These are phyloP conservation scores for Falco punctatus DNA, from an alignment of 2,113 vertebrate genomes.

Conservation along the genomic window DNA sequence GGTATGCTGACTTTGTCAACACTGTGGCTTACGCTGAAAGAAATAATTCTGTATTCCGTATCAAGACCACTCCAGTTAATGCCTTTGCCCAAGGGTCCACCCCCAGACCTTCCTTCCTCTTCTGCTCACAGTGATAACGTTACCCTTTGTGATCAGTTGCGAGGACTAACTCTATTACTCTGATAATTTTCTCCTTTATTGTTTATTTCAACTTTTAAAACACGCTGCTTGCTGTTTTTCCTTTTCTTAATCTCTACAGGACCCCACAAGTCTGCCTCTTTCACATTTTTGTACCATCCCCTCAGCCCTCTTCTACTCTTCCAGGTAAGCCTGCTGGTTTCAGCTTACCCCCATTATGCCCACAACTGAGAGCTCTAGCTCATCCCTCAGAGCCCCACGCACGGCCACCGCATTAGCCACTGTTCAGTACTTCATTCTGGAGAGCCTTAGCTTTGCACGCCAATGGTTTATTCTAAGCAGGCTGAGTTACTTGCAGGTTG, in stretches of 20 bases:
- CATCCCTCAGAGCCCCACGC: neutral
- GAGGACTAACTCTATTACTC: neutral
- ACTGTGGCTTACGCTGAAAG: neutral
- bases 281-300: neutral
- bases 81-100: neutral
- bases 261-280: neutral
- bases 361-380: neutral
- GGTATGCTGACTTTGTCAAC: neutral
- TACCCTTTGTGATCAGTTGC: neutral
- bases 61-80: neutral
- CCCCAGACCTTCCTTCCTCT: neutral
- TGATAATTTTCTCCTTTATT: neutral
- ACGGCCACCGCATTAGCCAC: neutral
- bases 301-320: neutral
- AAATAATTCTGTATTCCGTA: neutral
- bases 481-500: neutral
- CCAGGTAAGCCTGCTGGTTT: neutral
- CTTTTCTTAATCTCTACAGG: neutral
- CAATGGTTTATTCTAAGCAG: neutral
- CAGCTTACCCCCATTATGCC: neutral
- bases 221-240: neutral
- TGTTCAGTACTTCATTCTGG: neutral
- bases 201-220: neutral
- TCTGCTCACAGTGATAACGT: neutral
- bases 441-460: neutral